A percentile compares a stretch with the other conserved stretches of the same genome.
phyloP scores from a whole-genome alignment of 2,888 invertebrate genomes.

The Xylophagus ater region DNA sequence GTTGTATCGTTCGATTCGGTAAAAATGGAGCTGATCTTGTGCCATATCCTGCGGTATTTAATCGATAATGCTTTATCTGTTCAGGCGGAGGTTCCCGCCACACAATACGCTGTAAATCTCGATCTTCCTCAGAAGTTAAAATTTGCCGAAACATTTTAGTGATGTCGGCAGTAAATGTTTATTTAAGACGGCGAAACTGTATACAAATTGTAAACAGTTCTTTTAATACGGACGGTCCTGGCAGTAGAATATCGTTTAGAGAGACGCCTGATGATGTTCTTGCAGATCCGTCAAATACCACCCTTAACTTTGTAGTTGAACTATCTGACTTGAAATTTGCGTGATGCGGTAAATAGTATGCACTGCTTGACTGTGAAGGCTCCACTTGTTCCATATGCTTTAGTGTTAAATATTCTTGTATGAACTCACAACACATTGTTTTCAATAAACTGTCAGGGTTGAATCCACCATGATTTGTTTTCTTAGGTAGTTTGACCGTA shows the following conservation, averaged over 20 bases:
- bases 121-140: background rate
- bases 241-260: slow-evolving; percentile 20
- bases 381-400: too few species aligned
- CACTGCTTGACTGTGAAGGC: too few species aligned
- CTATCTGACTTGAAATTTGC: slow-evolving; percentile 3
- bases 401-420: too few species aligned
- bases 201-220: slow-evolving; percentile 15
- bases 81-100: slow-evolving; percentile 14
- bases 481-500: too few species aligned
- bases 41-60: slow-evolving; percentile 18
- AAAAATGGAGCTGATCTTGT: slow-evolving; percentile 16
- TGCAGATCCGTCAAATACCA: slow-evolving; percentile 10
- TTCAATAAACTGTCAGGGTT: too few species aligned
- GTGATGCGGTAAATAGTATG: slow-evolving; percentile 7
- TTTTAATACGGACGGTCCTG: slow-evolving; percentile 20
- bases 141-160: slow-evolving; percentile 16
- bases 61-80: slow-evolving; percentile 12
- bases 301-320: slow-evolving; percentile 10
- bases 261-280: slow-evolving; percentile 15
- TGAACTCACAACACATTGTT: background rate
- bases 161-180: slow-evolving; percentile 21
- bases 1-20: slow-evolving; percentile 15
- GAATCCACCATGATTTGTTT: too few species aligned
- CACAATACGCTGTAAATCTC: slow-evolving; percentile 18
- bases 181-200: slow-evolving; percentile 9